Evolutionary conservation across 2,797 vertebrate genomes (phyloP).

Genomic region (Taenioides sp.): DNA sequence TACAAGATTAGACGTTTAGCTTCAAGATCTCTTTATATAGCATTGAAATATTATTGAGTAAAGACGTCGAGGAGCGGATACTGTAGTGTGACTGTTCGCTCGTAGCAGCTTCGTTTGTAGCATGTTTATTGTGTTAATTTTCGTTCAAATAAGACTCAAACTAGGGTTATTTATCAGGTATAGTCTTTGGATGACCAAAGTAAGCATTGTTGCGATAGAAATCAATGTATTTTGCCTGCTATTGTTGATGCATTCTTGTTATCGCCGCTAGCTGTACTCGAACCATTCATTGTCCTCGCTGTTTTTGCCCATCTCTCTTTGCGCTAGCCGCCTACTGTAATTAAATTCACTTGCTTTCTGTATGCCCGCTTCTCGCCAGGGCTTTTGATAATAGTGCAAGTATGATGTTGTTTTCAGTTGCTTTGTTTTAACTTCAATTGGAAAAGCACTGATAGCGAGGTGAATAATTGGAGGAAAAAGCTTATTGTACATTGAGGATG

Average conservation of each 20-base stretch:
- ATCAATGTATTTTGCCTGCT: slow-evolving; percentile 28
- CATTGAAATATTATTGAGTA: background rate
- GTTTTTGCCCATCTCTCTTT: slow-evolving; percentile 15
- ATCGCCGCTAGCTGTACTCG: slow-evolving; percentile 27
- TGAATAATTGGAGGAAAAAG: slow-evolving; percentile 8
- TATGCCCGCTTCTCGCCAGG: background rate
- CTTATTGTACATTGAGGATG: background rate
- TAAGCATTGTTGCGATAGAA: slow-evolving; percentile 40
- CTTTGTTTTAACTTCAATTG: slow-evolving; percentile 14
- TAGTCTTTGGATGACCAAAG: slow-evolving; percentile 24
- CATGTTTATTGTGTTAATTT: slow-evolving; percentile 41
- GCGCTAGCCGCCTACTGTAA: background rate
- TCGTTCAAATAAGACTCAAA: slow-evolving; percentile 63
- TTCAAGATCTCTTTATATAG: background rate
- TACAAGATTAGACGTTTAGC: background rate
- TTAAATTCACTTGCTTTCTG: background rate
- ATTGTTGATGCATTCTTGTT: slow-evolving; percentile 17
- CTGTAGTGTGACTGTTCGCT: slow-evolving; percentile 60
- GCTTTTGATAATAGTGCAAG: background rate
- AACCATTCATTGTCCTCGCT: slow-evolving; percentile 55
- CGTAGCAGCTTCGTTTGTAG: slow-evolving; percentile 25
- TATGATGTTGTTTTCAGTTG: background rate
- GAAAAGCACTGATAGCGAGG: slow-evolving; percentile 15
- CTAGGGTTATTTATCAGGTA: slow-evolving; percentile 1
- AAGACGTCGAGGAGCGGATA: slow-evolving; percentile 20